Evolutionary conservation across 2,797 vertebrate species (phyloP), one percentile per base, ranked within the genome.

Genomic region (Falco cherrug): DNA sequence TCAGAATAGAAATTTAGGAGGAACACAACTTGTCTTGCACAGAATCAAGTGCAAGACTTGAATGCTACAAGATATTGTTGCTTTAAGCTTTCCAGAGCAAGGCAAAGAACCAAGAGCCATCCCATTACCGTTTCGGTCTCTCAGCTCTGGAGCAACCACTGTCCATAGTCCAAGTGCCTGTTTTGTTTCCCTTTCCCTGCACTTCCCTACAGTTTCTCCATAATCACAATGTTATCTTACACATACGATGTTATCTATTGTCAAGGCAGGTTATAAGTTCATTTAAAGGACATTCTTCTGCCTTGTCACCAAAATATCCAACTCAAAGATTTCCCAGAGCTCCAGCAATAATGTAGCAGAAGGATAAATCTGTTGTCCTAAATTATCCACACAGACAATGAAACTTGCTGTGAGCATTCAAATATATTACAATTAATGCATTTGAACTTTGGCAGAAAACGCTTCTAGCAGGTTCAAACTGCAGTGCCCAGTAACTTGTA

Each of bases 101-200:
- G 10, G 22, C 15, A 69, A 75, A 75, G 37, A 90, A 84, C 14
- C 6, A 53, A 25, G 13, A 67, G 9, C 9, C 4, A 13, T 24
- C 41, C 33, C 13, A 22, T 18, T 3, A 1, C 9, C 51, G 0
- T 20, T 37, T 12, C 13, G 35, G 47, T 16, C 54, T 80, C 7
- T 10, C 35, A 35, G 16, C 15, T 54, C 51, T 33, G 19, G 11
- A 70, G n/a, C 4, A n/a, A 67, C 10, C 12, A 50, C 24, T 37
- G 35, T 4, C 19, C 29, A 20, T 1, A 48, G 59, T 24, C 5
- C 25, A 82, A 85, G 10, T 0, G 0, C 16, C 21, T 31, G 6
- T 37, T 83, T 29, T n/a, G 8, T 29, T 63, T 41, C 35, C 16
- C 25, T 68, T 45, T 17, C 56, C 56, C 64, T 70, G 43, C 31